Base-by-base conservation (phyloP, 2,113 vertebrate species). In the Python bivittatus region DNA sequence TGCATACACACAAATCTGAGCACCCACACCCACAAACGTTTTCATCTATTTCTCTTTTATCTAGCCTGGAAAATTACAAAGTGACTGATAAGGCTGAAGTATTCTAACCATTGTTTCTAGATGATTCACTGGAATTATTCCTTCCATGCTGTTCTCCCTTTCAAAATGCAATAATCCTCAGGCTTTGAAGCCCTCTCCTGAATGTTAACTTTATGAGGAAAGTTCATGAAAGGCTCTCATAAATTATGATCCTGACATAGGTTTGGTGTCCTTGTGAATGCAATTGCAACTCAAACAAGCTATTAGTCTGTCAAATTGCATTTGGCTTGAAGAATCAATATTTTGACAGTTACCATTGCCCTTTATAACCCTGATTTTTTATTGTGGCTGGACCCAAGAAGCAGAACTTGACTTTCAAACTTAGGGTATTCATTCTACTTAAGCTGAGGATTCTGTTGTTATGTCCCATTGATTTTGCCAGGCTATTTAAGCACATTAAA, bases 201-300 rank as follows among this genome's bases (percentile, higher is more conserved):
- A 23, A 2, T 79, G 68, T 90, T 84, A 94, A 20, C 56, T 92
- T 91, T 87, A 92, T 85, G 9, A 33, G 33, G 0, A 2, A 52
- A 6, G 53, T 29, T 92, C 93, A 88, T 93, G 92, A 92, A 95
- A 91, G 42, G 86, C 84, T 52, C 0, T 7, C 86, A 94, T 94
- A 95, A 92, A 94, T 93, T 92, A 89, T 93, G 17, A 61, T 88
- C 84, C 15, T 89, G 1, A 1, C 86, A 12, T 61, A 48, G 33
- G 15, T 91, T 56, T 86, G 15, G 22, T 91, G 85, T 92, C 90
- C 5, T 90, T 94, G 53, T 10, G 94, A 94, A 92, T 84, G 29
- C 10, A 93, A 33, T 94, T 54, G 48, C 10, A 79, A n/a, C 86
- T 88, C 94, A 92, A 94, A 86, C 48, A 88, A 3, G 0, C 25